These are phyloP conservation scores for Holocentrus rufus DNA, from an alignment of 2,797 vertebrate species.

Conservation along the genomic window DNA sequence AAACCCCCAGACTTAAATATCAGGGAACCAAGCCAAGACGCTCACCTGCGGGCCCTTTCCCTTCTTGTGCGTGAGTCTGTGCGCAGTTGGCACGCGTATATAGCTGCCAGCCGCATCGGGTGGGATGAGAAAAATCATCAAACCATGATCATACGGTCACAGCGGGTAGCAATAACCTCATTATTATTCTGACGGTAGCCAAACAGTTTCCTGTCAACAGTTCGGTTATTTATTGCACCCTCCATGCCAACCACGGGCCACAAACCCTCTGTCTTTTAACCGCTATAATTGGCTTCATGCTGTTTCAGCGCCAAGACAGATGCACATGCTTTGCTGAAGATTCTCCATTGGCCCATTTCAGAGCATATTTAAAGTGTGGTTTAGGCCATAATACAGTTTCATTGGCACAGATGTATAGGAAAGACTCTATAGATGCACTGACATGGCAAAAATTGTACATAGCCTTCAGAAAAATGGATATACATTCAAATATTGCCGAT, in stretches of 20 bases:
- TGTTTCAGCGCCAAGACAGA: conserved; percentile 79
- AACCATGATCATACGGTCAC: conserved; percentile 79
- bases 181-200: conserved; percentile 84
- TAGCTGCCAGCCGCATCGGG: conserved; percentile 66
- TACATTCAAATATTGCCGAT: background rate
- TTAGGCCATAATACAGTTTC: background rate
- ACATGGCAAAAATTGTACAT: background rate
- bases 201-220: conserved; percentile 82
- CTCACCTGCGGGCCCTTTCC: conserved; percentile 62
- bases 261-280: conserved; percentile 84
- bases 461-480: background rate
- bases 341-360: conserved; percentile 49
- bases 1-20: conserved; percentile 51
- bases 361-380: conserved; percentile 15
- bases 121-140: conserved; percentile 76
- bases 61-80: conserved; percentile 48
- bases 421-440: background rate
- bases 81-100: conserved; percentile 65
- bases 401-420: conserved; percentile 1
- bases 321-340: conserved; percentile 75
- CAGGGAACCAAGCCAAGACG: conserved; percentile 63
- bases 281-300: conserved; percentile 86
- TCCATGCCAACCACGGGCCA: conserved; percentile 76
- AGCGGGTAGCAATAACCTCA: conserved; percentile 85
- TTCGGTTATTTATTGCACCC: conserved; percentile 83